These are phyloP conservation scores for Synergus laeviventris DNA, from an alignment of 2,888 invertebrate genomes.

Conservation along the genomic window DNA sequence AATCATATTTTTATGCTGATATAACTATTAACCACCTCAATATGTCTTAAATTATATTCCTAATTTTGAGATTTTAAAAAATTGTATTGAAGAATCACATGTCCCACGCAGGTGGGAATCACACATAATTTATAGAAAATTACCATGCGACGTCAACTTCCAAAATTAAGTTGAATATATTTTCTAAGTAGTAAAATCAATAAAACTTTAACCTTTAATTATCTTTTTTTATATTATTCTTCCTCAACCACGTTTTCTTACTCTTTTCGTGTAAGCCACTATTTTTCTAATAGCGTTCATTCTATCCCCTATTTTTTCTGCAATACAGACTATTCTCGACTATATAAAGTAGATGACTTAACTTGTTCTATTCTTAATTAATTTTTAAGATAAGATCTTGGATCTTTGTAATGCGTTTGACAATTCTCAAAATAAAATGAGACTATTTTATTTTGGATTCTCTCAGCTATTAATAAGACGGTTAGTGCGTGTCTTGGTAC, in stretches of 20 bases:
- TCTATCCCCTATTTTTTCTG: neutral
- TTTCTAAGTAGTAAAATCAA: too few species aligned
- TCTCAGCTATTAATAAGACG: constrained; percentile 31
- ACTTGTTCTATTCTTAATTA: neutral
- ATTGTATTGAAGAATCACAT: too few species aligned
- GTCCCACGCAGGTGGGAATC: too few species aligned
- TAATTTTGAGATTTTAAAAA: too few species aligned
- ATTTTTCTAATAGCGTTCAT: neutral
- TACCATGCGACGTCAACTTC: too few species aligned
- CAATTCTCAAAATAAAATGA: constrained; percentile 21
- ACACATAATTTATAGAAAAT: too few species aligned
- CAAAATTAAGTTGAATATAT: too few species aligned
- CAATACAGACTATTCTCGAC: neutral
- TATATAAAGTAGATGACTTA: neutral
- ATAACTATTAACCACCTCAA: too few species aligned
- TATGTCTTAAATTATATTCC: too few species aligned
- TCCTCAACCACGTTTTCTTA: neutral
- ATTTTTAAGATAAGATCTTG: neutral
- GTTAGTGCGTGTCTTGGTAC: constrained; percentile 10
- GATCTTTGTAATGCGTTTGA: neutral
- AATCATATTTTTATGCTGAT: neutral
- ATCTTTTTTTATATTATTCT: neutral
- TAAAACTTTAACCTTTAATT: neutral
- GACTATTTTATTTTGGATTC: constrained; percentile 26
- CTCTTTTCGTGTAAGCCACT: neutral